Evolutionary conservation across 1,140 invertebrate species (phyloP).

Genomic region (Archegozetes longisetosus): DNA sequence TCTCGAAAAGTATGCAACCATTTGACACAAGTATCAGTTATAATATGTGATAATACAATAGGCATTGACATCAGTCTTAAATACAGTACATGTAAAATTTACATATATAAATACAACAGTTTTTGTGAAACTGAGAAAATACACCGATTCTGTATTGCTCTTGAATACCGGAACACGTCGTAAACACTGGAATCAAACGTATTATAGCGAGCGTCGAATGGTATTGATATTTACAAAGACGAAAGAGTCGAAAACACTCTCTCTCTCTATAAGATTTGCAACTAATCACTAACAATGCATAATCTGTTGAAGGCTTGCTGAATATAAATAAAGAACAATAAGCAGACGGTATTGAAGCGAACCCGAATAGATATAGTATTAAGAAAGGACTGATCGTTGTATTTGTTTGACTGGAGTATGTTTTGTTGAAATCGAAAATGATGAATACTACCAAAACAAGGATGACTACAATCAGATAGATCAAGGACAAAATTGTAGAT

Average conservation of each 20-base stretch:
- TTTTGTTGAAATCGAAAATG: slow-evolving; percentile 3
- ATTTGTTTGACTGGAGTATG: slow-evolving; percentile 1
- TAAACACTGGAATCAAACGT: slow-evolving; percentile 4
- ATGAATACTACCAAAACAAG: neutral
- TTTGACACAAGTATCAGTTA: slow-evolving; percentile 25
- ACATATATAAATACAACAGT: neutral
- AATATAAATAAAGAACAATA: slow-evolving; percentile 18
- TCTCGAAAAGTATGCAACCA: slow-evolving; percentile 31
- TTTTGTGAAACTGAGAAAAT: neutral
- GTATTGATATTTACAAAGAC: too few species aligned
- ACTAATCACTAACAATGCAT: slow-evolving; percentile 13
- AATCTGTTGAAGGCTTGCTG: slow-evolving; percentile 14
- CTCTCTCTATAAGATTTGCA: neutral
- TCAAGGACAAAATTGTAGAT: slow-evolving; percentile 20
- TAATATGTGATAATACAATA: slow-evolving; percentile 54
- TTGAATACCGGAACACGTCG: slow-evolving; percentile 3
- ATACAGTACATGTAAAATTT: neutral
- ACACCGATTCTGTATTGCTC: slow-evolving; percentile 4
- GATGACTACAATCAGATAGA: neutral
- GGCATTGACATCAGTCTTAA: slow-evolving; percentile 14
- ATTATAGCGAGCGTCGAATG: neutral
- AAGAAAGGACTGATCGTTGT: slow-evolving; percentile 9
- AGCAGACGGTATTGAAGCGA: slow-evolving; percentile 19
- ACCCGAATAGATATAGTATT: slow-evolving; percentile 18
- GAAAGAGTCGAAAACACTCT: too few species aligned